Conservation (phyloP, 2,797 vertebrate species). For the Iguana delicatissima region DNA sequence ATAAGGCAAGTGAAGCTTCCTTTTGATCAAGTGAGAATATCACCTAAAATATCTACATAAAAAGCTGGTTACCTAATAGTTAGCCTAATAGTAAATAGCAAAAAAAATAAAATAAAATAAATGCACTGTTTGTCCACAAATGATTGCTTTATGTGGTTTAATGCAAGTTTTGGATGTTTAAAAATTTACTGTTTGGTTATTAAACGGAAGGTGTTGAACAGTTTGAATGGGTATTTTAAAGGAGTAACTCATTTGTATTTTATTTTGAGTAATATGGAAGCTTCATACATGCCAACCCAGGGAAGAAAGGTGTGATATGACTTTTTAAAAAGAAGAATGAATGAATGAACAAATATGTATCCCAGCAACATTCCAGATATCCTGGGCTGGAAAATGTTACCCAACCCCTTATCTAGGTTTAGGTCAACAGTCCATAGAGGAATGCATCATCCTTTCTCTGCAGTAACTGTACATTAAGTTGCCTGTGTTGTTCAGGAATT, state of each 20-base stretch:
- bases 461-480: background rate
- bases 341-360: no score
- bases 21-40: background rate
- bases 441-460: background rate
- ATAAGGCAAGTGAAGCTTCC: background rate
- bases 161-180: no score
- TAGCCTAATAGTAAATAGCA: background rate
- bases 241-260: no score
- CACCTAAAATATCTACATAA: background rate
- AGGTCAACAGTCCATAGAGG: background rate
- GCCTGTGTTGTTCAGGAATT: background rate
- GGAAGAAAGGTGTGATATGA: no score
- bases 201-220: no score
- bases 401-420: background rate
- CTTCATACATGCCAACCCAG: no score
- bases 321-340: no score
- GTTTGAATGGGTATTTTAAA: no score
- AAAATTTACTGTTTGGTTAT: no score
- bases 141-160: no score
- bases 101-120: no score
- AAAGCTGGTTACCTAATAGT: background rate
- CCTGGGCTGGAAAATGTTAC: background rate
- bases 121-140: background rate
- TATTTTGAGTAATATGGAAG: no score
- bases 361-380: background rate